These are phyloP conservation scores for Pachycephus smyrnensis DNA, from an alignment of 2,888 invertebrate species.

Conservation along the genomic window DNA sequence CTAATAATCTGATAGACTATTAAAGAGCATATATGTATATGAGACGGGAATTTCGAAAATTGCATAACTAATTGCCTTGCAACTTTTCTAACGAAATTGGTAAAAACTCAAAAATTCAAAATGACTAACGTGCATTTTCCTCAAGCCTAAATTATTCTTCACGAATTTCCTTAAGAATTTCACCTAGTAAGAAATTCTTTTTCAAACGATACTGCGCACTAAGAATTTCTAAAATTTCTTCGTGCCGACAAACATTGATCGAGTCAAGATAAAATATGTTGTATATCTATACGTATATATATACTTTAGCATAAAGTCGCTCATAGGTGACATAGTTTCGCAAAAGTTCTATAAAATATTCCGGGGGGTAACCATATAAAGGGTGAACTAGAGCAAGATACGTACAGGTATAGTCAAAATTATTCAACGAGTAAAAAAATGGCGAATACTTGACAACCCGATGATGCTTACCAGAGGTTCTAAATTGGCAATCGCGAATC, in stretches of 20 bases:
- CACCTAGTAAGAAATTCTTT: too few species aligned
- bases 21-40: not conserved
- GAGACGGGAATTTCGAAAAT: not conserved
- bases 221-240: too few species aligned
- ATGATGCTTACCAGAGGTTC: not conserved
- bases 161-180: too few species aligned
- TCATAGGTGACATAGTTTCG: not conserved
- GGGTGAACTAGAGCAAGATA: not conserved
- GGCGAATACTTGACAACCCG: too few species aligned
- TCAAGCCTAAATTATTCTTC: too few species aligned
- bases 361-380: not conserved
- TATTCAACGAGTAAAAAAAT: not conserved
- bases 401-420: not conserved
- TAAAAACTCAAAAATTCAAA: too few species aligned
- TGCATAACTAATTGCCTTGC: not conserved
- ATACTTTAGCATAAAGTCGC: not conserved
- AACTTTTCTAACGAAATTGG: not conserved
- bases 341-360: not conserved
- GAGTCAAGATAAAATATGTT: not conserved
- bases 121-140: too few species aligned
- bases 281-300: conserved; percentile 7
- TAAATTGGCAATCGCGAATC: not conserved
- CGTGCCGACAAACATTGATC: too few species aligned
- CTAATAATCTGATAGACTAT: not conserved
- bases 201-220: too few species aligned